Conservation (phyloP, 30 jellyfish, hydroid and myxozoan genomes). For the Pseudorhiza aurosa region DNA sequence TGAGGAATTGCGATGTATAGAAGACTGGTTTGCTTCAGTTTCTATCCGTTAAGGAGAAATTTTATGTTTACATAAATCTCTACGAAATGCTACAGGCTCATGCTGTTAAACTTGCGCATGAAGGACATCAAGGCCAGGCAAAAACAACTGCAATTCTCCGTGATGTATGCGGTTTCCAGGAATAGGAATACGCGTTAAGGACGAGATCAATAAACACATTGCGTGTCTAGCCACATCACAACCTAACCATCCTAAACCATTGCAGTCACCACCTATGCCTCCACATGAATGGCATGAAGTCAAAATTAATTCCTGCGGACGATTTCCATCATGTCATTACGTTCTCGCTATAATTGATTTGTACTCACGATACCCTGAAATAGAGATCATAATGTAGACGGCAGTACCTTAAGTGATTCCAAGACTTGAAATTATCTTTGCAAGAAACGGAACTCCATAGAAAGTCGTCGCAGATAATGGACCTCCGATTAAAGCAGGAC, state of each 20-base stretch:
- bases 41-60: too few species aligned
- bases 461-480: slow-evolving; percentile 19
- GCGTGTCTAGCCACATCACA: slow-evolving; percentile 12
- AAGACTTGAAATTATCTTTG: slow-evolving; percentile 11
- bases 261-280: slow-evolving; percentile 39
- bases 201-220: neutral
- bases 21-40: too few species aligned
- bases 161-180: slow-evolving; percentile 23
- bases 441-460: slow-evolving; percentile 13
- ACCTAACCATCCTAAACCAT: slow-evolving; percentile 38
- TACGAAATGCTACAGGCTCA: too few species aligned
- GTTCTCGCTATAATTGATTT: slow-evolving; percentile 14
- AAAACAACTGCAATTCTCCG: slow-evolving; percentile 3
- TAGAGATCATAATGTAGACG: slow-evolving; percentile 7
- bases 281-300: slow-evolving; percentile 15
- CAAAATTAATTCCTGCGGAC: slow-evolving; percentile 41
- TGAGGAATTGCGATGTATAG: too few species aligned
- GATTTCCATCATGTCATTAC: slow-evolving; percentile 50
- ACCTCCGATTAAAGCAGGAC: too few species aligned
- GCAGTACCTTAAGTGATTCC: slow-evolving; percentile 19
- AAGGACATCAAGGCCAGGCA: slow-evolving; percentile 25
- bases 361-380: slow-evolving; percentile 28
- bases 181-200: slow-evolving; percentile 13
- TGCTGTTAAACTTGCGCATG: slow-evolving; percentile 24
- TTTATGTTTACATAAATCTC: too few species aligned